phyloP scores from a whole-genome alignment of 1,140 invertebrate genomes.

The Neoseiulus cucumeris region DNA sequence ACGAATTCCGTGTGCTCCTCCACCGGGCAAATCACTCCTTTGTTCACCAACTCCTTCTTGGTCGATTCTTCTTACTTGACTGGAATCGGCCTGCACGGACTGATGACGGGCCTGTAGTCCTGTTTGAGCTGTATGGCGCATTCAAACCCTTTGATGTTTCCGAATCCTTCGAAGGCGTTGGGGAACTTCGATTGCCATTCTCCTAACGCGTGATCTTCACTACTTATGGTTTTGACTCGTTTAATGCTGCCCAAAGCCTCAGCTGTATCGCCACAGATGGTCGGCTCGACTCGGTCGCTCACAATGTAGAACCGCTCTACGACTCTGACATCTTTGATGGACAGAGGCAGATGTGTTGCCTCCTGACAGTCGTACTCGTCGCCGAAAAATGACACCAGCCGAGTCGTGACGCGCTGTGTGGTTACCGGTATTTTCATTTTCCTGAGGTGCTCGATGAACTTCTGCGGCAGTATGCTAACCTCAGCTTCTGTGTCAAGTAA shows the following conservation, averaged over 20 bases:
- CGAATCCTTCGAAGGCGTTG: not conserved
- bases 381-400: not conserved
- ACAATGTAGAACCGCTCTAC: conserved; percentile 3
- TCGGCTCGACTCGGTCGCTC: not conserved
- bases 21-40: too few relatives aligned
- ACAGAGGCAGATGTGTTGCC: not conserved
- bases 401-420: not conserved
- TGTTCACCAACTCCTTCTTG: conserved; percentile 12
- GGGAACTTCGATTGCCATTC: not conserved
- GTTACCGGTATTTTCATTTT: not conserved
- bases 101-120: conserved; percentile 8
- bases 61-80: conserved; percentile 11
- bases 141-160: conserved; percentile 3
- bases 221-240: too few relatives aligned
- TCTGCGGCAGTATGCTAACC: not conserved
- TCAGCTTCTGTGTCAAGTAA: not conserved
- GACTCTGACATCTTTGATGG: not conserved
- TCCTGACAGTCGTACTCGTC: not conserved
- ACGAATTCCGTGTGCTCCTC: too few relatives aligned
- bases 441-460: not conserved
- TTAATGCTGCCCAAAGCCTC: too few relatives aligned
- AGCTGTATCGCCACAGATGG: not conserved
- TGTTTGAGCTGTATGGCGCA: conserved; percentile 7
- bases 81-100: conserved; percentile 13
- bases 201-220: too few relatives aligned